Percentiles rank a stretch among this genome's conserved stretches.
These are phyloP conservation scores for Nerophis ophidion DNA, from an alignment of 2,113 vertebrate species.

Conservation along the genomic window DNA sequence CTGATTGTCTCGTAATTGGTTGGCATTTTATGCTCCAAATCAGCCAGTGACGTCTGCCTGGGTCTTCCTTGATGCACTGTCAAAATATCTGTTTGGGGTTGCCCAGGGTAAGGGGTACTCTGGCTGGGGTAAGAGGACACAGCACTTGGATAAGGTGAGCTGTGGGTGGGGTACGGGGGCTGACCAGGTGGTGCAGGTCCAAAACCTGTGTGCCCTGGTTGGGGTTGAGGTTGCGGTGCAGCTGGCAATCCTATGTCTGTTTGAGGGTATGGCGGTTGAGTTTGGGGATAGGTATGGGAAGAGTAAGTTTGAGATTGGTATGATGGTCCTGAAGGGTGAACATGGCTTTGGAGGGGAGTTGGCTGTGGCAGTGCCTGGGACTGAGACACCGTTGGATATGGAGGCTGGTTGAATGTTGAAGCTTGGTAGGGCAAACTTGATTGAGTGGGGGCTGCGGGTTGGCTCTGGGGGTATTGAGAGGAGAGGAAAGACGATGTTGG, in stretches of 20 bases:
- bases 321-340: conserved; percentile 70
- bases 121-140: conserved; percentile 76
- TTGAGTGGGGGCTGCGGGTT: conserved; percentile 59
- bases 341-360: conserved; percentile 75
- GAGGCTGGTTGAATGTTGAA: conserved; percentile 78
- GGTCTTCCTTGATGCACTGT: conserved; percentile 80
- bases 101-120: conserved; percentile 72
- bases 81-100: conserved; percentile 75
- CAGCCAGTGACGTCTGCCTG: conserved; percentile 87
- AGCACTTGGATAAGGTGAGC: conserved; percentile 75
- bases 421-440: conserved; percentile 74
- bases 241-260: conserved; percentile 74
- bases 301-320: conserved; percentile 79
- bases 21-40: conserved; percentile 92
- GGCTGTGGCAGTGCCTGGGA: conserved; percentile 77
- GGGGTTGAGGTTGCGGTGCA: conserved; percentile 67
- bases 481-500: conserved; percentile 78
- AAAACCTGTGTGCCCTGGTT: conserved; percentile 77
- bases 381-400: conserved; percentile 77
- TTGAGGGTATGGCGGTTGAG: conserved; percentile 76
- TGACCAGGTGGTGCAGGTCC: conserved; percentile 71
- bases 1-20: conserved; percentile 93
- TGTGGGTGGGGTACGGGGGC: conserved; percentile 80
- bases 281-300: conserved; percentile 72
- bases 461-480: conserved; percentile 78